A percentile compares a stretch with the other conserved stretches of the same genome.
Evolutionary conservation across 2,113 vertebrate species (phyloP).

Genomic region (Cariama cristata): DNA sequence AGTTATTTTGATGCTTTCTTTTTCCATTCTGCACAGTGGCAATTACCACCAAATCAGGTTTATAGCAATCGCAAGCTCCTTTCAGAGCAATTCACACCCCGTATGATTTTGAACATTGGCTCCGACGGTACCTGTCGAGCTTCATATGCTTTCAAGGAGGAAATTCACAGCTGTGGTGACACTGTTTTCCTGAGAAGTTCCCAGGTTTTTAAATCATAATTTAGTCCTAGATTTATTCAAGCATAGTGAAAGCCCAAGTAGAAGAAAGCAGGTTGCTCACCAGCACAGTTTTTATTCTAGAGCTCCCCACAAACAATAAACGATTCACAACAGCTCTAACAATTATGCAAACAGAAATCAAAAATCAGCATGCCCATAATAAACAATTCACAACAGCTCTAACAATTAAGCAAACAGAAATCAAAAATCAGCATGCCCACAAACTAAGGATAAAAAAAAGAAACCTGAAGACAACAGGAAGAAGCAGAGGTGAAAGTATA

Average conservation of each 20-base stretch:
- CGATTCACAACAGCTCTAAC: constrained; percentile 54
- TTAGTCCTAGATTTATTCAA: neutral
- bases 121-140: neutral
- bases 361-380: constrained; percentile 55
- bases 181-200: neutral
- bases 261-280: constrained; percentile 19
- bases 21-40: neutral
- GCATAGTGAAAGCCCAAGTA: neutral
- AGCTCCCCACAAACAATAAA: constrained; percentile 22
- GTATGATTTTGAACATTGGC: accelerated
- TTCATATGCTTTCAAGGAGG: neutral
- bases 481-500: constrained; percentile 66
- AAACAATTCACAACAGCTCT: constrained; percentile 35
- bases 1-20: neutral
- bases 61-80: neutral
- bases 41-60: neutral
- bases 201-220: neutral
- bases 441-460: constrained; percentile 18
- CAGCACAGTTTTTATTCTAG: neutral
- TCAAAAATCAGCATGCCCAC: constrained; percentile 56
- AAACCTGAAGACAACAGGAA: constrained; percentile 66
- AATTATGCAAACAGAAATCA: constrained; percentile 55
- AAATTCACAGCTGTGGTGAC: neutral
- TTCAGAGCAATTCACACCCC: neutral
- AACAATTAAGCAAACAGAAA: constrained; percentile 62